Base-by-base conservation (phyloP, 2,888 invertebrate species). In the Hydroisotoma schaefferi region DNA sequence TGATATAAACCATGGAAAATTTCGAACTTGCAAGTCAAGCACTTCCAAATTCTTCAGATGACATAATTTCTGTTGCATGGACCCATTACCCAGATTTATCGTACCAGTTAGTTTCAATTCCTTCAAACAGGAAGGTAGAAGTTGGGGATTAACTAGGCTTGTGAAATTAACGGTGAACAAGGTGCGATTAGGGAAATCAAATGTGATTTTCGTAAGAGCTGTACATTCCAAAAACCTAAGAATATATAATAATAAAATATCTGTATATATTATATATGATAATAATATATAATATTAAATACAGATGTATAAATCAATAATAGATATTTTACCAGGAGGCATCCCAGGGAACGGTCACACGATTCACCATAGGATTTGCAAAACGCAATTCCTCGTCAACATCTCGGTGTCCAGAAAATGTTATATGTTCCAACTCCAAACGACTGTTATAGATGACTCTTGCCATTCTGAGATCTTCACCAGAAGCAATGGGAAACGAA, bases 391-490 rank as follows among this genome's bases (percentile, higher is more conserved):
- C 15, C 15, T 46, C 46, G 2, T 46, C 51, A n/a, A 46, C 44
- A 47, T 60, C 60, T 20, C 60, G 5, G 12, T 61, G 57, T 10
- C 61, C 61, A 5, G 52, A 38, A 15, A 61, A 61, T 2, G 37
- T 33, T 5, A 61, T 38, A 3, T 18, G 37, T 26, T 54, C 25
- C 10, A 61, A 23, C n/a, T 52, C 57, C 29, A 48, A 48, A 37
- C 43, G 26, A 20, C 57, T 61, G 22, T 53, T 52, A 2, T 23
- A 20, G 12, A 61, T 38, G 27, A 61, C 43, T 22, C 8, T n/a
- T 26, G 57, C 47, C 52, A 61, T 53, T 29, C 57, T 46, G 1
- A 33, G 8, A 23, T 61, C 61, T 8, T 38, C 47, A n/a, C 52
- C 57, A 4, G 29, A 38, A 3, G n/a, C n/a, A 15, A 60, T 8